phyloP scores from a whole-genome alignment of 2,113 vertebrate species.

The Scytalopus superciliaris region DNA sequence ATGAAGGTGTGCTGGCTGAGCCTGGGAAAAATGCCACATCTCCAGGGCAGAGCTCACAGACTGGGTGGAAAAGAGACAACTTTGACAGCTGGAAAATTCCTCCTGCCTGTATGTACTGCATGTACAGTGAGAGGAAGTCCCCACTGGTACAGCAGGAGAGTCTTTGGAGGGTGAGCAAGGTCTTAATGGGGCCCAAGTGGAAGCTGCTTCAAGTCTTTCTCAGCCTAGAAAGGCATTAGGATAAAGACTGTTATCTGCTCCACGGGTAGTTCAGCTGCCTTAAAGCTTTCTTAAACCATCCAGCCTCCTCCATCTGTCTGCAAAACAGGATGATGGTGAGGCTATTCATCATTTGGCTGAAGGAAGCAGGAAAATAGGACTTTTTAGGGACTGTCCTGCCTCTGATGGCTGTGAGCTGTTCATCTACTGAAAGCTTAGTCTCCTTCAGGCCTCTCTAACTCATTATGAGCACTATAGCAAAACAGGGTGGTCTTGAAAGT shows the following conservation, averaged over 20 bases:
- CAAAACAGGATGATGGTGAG: background rate
- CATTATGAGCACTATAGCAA: background rate
- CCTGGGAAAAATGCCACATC: fast-evolving
- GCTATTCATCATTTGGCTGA: background rate
- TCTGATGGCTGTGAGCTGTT: background rate
- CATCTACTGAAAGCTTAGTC: background rate
- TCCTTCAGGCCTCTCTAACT: background rate
- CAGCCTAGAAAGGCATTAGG: background rate
- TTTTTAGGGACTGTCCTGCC: background rate
- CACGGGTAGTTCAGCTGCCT: background rate
- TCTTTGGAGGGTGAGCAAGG: background rate
- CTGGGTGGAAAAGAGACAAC: background rate
- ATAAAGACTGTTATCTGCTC: background rate
- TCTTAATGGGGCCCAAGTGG: background rate
- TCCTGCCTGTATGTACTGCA: background rate
- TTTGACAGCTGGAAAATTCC: background rate
- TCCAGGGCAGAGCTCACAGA: background rate
- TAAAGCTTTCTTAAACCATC: background rate
- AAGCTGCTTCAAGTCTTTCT: background rate
- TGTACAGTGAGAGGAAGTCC: background rate
- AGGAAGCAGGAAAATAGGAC: background rate
- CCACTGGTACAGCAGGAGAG: background rate
- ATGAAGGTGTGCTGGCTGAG: background rate
- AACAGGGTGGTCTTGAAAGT: background rate
- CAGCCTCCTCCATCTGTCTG: background rate